phyloP scores from a whole-genome alignment of 2,888 invertebrate species.

The Agonopterix heracliana region DNA sequence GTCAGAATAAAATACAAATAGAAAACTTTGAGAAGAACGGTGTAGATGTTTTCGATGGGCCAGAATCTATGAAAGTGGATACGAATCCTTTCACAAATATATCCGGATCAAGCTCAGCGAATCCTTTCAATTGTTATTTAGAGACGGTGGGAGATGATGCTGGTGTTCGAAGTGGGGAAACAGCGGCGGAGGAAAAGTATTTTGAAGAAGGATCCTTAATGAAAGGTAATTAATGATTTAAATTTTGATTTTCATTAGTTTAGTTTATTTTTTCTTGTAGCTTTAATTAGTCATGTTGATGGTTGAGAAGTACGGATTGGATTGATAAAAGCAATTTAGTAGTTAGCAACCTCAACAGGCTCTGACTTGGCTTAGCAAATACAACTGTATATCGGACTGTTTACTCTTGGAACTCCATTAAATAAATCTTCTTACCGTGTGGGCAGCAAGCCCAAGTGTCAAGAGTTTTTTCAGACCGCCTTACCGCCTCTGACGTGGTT shows the following conservation, averaged over 20 bases:
- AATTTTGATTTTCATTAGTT: background rate
- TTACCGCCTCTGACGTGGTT: no score
- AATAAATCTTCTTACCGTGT: no score
- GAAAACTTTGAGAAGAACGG: conserved; percentile 14
- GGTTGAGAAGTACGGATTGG: no score
- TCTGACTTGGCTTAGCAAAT: no score
- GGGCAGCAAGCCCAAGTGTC: no score
- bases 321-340: no score
- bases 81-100: conserved; percentile 45
- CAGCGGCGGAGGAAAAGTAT: conserved; percentile 9
- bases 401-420: no score
- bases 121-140: conserved; percentile 37
- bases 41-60: conserved; percentile 40
- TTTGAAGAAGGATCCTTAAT: conserved; percentile 44
- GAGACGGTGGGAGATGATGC: conserved; percentile 13
- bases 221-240: conserved; percentile 32
- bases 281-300: no score
- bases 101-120: conserved; percentile 24
- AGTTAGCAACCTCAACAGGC: no score
- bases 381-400: no score
- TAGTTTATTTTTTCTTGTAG: background rate
- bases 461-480: no score
- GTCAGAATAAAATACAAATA: background rate
- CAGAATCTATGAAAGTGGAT: conserved; percentile 16
- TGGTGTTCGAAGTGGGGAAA: background rate